These are phyloP conservation scores for Lepeophtheirus salmonis DNA, from an alignment of 1,140 invertebrate species.

Conservation along the genomic window DNA sequence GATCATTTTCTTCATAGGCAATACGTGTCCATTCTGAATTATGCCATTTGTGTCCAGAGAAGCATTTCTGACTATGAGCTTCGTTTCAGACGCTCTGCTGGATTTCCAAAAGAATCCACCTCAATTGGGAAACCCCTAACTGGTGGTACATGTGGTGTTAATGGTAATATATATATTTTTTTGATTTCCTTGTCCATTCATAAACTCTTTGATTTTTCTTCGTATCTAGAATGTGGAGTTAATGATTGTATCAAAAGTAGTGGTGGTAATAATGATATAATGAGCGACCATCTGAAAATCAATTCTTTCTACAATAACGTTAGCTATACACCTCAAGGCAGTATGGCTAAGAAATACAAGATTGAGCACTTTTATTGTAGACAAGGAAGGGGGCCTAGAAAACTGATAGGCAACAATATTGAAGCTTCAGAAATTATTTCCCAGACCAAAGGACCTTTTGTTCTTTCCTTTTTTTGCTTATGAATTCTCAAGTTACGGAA, in stretches of 20 bases:
- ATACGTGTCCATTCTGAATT: background rate
- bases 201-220: too few relatives aligned
- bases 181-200: background rate
- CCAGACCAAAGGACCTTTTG: background rate
- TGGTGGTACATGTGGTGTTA: background rate
- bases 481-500: background rate
- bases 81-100: background rate
- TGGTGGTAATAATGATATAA: background rate
- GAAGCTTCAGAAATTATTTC: background rate
- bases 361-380: background rate
- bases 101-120: background rate
- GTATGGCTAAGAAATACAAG: background rate
- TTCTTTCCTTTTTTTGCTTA: background rate
- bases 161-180: background rate
- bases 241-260: background rate
- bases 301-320: background rate
- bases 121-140: background rate
- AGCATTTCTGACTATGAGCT: background rate
- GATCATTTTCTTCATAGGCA: background rate
- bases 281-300: background rate
- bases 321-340: background rate
- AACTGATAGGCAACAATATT: background rate
- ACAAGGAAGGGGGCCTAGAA: background rate
- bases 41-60: slow-evolving; percentile 8
- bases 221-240: background rate